These are phyloP conservation scores for Saccopteryx leptura DNA, from an alignment of 2,113 vertebrate genomes.

Conservation along the genomic window DNA sequence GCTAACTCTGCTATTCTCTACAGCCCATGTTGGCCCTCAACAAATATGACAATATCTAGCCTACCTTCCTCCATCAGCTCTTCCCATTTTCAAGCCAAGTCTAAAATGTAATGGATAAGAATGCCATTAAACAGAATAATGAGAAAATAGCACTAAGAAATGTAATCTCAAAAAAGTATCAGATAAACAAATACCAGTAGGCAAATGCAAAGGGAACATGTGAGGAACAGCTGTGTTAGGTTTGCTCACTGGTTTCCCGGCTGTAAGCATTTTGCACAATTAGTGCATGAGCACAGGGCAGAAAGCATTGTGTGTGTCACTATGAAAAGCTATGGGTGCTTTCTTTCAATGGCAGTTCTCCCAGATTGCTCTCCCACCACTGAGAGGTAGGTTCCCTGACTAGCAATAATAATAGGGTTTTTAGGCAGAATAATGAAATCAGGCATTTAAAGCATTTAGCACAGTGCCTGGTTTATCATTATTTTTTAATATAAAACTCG, in stretches of 20 bases:
- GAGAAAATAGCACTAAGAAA: neutral
- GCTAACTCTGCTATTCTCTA: neutral
- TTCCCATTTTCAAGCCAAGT: neutral
- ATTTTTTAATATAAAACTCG: conserved; percentile 40
- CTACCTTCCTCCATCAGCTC: neutral
- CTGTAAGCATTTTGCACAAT: too few relatives aligned
- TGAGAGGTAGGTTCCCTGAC: too few relatives aligned
- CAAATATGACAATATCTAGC: neutral
- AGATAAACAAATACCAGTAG: neutral
- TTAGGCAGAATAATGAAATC: neutral
- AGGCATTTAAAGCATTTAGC: neutral
- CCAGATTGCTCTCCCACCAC: too few relatives aligned
- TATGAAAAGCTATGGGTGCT: too few relatives aligned
- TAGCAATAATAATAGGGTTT: neutral
- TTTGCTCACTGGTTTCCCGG: too few relatives aligned
- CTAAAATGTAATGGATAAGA: neutral
- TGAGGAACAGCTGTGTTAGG: too few relatives aligned
- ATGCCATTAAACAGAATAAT: neutral
- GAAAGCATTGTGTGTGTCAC: too few relatives aligned
- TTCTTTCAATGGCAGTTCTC: too few relatives aligned
- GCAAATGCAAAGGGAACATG: neutral
- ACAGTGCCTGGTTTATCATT: neutral
- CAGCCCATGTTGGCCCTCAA: neutral
- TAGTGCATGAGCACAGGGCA: too few relatives aligned
- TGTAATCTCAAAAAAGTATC: neutral